phyloP scores from a whole-genome alignment of 1,140 invertebrate species.

The Antheraea mylitta region DNA sequence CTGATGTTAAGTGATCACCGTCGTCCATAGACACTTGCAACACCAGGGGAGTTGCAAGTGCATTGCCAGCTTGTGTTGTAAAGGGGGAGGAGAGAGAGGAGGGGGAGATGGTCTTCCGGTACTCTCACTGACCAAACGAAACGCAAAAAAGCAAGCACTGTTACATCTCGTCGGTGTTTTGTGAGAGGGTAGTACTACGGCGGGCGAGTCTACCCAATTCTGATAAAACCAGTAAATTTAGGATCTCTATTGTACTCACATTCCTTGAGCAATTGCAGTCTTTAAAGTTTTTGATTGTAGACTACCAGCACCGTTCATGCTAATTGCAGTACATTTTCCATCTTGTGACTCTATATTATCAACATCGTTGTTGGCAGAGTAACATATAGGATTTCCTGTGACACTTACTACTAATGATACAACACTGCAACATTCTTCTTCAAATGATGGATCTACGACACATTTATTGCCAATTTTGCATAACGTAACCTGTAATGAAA shows the following conservation, averaged over 20 bases:
- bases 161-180: too few species aligned
- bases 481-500: conserved; percentile 81
- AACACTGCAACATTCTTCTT: conserved; percentile 94
- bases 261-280: conserved; percentile 83
- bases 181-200: too few species aligned
- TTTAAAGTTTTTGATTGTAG: conserved; percentile 85
- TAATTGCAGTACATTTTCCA: conserved; percentile 84
- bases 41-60: too few species aligned
- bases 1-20: too few species aligned
- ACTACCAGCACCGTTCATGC: conserved; percentile 89
- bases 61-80: too few species aligned
- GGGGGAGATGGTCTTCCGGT: too few species aligned
- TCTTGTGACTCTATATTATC: conserved; percentile 27
- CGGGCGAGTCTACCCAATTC: too few species aligned
- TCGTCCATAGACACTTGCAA: too few species aligned
- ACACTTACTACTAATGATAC: conserved; percentile 90
- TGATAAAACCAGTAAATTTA: too few species aligned
- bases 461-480: conserved; percentile 94
- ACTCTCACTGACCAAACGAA: too few species aligned
- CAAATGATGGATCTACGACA: conserved; percentile 93
- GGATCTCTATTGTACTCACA: conserved; percentile 70
- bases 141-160: too few species aligned
- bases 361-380: conserved; percentile 37
- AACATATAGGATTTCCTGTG: conserved; percentile 77
- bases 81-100: too few species aligned